phyloP scores from a whole-genome alignment of 2,113 vertebrate genomes.

The Lepisosteus oculatus region DNA sequence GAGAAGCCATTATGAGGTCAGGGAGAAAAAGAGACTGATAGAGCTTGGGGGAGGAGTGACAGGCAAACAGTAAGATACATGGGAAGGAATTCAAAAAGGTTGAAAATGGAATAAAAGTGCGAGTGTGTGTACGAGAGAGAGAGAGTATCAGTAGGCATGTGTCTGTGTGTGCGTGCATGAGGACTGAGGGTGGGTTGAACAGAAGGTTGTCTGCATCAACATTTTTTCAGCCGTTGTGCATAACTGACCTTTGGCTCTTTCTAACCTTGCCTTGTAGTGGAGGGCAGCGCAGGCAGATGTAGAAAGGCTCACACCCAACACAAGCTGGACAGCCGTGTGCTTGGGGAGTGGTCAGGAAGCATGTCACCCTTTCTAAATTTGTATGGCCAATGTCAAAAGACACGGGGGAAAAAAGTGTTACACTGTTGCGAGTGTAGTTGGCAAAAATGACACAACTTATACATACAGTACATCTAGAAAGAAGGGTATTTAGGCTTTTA shows the following conservation, averaged over 20 bases:
- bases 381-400: no score
- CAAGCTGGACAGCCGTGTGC: slow-evolving; percentile 22
- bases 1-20: slow-evolving; percentile 54
- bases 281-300: slow-evolving; percentile 31
- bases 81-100: slow-evolving; percentile 59
- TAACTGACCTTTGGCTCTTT: slow-evolving; percentile 45
- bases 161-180: slow-evolving; percentile 15
- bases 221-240: slow-evolving; percentile 44
- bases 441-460: no score
- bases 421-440: no score
- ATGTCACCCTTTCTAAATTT: no score
- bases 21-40: slow-evolving; percentile 40
- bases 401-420: no score
- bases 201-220: slow-evolving; percentile 24
- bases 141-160: slow-evolving; percentile 35
- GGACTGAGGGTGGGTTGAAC: not conserved
- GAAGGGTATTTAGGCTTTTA: no score
- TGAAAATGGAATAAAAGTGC: slow-evolving; percentile 37
- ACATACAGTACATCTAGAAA: no score
- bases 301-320: slow-evolving; percentile 34
- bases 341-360: no score
- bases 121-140: not conserved
- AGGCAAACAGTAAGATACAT: slow-evolving; percentile 49
- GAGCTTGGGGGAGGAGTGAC: slow-evolving; percentile 45
- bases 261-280: slow-evolving; percentile 32